Percentiles rank a stretch among this genome's conserved stretches.
phyloP scores from a whole-genome alignment of 2,888 invertebrate species.

The Diachrysia chrysitis region DNA sequence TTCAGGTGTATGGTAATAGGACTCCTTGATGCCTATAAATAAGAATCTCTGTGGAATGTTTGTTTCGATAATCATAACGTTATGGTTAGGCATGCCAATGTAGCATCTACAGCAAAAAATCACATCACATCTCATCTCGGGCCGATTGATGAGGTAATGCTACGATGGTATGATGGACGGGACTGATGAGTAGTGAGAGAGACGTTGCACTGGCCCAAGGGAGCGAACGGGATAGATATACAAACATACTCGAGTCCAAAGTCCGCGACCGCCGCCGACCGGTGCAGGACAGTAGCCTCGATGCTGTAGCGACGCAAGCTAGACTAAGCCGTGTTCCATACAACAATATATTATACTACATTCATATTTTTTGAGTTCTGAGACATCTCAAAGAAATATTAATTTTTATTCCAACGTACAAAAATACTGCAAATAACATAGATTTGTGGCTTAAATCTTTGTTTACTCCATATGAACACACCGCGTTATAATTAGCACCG shows the following conservation, averaged over 20 bases:
- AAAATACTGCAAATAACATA: neutral
- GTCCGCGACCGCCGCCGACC: conserved; percentile 76
- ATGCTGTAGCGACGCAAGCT: conserved; percentile 55
- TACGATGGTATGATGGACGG: conserved; percentile 70
- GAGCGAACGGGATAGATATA: conserved; percentile 79
- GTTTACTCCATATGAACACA: neutral
- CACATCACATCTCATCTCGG: conserved; percentile 65
- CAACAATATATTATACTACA: conserved; percentile 14
- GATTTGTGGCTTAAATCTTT: neutral
- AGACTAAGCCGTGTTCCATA: conserved; percentile 46
- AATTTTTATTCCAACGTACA: neutral
- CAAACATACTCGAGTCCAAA: conserved; percentile 82
- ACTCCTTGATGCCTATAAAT: neutral
- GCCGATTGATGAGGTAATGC: conserved; percentile 78
- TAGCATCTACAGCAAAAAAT: conserved; percentile 70
- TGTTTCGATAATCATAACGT: conserved; percentile 43
- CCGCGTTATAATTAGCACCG: conserved; percentile 15
- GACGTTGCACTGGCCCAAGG: conserved; percentile 57
- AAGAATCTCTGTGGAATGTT: conserved; percentile 28
- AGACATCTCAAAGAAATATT: conserved; percentile 8
- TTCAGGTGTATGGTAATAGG: conserved; percentile 19
- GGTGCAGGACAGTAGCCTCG: conserved; percentile 76
- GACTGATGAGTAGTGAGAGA: conserved; percentile 65
- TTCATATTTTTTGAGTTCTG: conserved; percentile 6
- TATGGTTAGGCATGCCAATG: conserved; percentile 47